Base-by-base conservation (phyloP, 2,888 invertebrate species). In the Liodrosophila aerea region DNA sequence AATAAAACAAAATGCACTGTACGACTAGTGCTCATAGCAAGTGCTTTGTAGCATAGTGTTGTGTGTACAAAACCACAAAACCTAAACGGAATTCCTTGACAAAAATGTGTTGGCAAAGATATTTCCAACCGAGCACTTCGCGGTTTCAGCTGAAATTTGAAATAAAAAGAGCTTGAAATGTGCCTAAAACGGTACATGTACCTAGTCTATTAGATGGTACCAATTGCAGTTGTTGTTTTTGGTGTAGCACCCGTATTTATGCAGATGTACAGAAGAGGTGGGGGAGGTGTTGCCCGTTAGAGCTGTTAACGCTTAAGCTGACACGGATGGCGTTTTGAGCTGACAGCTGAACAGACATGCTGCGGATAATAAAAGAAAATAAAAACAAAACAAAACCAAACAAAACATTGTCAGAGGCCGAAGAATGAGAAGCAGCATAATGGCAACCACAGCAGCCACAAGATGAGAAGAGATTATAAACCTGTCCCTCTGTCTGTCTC, bases 141-240 rank as follows among this genome's bases (percentile, higher is more conserved):
- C 43, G 58, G 52, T 46, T 50, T 59, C 47, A 22, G 31, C 15
- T 45, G 34, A 34, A 53, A 64, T 64, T 60, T 51, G 37, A 58
- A 76, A 46, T 63, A 62, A 64, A 73, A 73, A 64, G 54, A 67
- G 61, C 67, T 56, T 64, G 59, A 80, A 82, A 67, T 44, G 59
- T 52, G 58, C 34, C 33, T 22, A 34, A 51, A 64, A 29, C 37
- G 36, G 5, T n/a, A n/a, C 47, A 62, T 61, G 57, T 61, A 64
- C 67, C 51, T 57, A 82, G 53, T 43, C 44, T 40, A 41, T 46
- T 51, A 51, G 50, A 69, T 50, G 60, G 34, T 40, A 45, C 29
- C 51, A 61, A 56, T 40, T 34, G 45, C 53, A 45, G 44, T 29
- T 11, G 36, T 43, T 30, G 39, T 46, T 3, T 33, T 13, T 11